Evolutionary conservation across 2,888 invertebrate species (phyloP), one percentile per base, ranked within the genome.

Genomic region (Ecliptopera silaceata): DNA sequence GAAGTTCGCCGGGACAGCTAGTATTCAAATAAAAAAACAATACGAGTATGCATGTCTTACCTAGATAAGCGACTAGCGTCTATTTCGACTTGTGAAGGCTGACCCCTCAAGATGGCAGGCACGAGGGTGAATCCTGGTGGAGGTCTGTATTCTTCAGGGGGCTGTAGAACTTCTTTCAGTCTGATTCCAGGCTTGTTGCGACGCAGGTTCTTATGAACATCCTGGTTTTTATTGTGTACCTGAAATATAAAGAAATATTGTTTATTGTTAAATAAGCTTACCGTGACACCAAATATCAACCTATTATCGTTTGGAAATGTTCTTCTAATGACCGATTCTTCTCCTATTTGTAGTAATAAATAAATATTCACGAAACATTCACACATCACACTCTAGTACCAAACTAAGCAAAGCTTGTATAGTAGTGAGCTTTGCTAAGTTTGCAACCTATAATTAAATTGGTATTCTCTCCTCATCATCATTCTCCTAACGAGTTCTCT

Each of bases 191-290:
- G 92, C 75, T 94, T 94, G 74, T 94, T 94, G 13, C 92, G 91
- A 0, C 94, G 88, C 29, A 94, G 82, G 71, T 93, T 93, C 71
- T 94, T 94, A 76, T 95, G 94, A 2, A 93, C 83, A 46, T 94
- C 94, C 77, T 94, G 94, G 72, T 94, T 95, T 63, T 92, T 92
- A 79, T 93, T 92, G 74, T 94, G 94, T 8, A 94, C 92, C 94
- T 94, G 48, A 42, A 54, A 48, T 22, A 3, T 38, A 18, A n/a
- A 5, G 1, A 18, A n/a, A n/a, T 41, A 17, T 11, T n/a, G 12
- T 3, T 12, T n/a, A 32, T 22, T 22, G n/a, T 26, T 20, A 20
- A 4, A 20, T 20, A 20, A 20, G 4, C 4, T 20, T 4, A 20
- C 4, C 4, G 20, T 20, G 20, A 20, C 20, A 20, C 20, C 2